Conservation (phyloP, 2,113 vertebrate genomes). For the Pseudorectes ferrugineus region DNA sequence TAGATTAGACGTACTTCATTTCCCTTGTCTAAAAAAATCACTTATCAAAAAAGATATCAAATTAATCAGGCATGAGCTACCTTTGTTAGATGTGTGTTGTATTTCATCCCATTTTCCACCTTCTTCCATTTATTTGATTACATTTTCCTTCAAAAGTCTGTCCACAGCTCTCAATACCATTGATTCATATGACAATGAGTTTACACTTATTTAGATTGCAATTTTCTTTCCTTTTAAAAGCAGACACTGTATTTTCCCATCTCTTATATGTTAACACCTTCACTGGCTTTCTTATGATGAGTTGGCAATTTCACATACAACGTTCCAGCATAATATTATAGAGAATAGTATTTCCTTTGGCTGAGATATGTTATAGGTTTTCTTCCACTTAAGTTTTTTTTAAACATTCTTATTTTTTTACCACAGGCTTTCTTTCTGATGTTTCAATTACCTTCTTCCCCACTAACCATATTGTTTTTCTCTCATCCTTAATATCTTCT, state of each 20-base stretch:
- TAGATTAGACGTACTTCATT: not conserved
- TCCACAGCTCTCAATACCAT: not conserved
- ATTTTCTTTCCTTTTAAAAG: not conserved
- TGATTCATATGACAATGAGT: not conserved
- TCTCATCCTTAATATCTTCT: not conserved
- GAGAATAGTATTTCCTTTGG: not conserved
- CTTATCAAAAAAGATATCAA: not conserved
- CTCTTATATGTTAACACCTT: not conserved
- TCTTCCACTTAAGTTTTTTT: rapidly evolving
- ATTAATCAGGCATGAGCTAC: not conserved
- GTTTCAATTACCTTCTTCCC: not conserved
- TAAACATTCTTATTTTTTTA: not conserved
- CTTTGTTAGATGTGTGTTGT: not conserved
- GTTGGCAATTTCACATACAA: not conserved
- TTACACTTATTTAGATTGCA: not conserved
- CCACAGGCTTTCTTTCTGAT: not conserved
- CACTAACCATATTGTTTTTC: not conserved
- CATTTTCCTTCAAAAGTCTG: not conserved
- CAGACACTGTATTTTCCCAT: not conserved
- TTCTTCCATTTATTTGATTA: constrained; percentile 9
- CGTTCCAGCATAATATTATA: not conserved
- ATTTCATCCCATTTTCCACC: not conserved
- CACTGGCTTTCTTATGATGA: not conserved
- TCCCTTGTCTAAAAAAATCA: not conserved
- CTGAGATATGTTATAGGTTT: rapidly evolving